Percentiles rank a stretch among this genome's conserved stretches.
Evolutionary conservation across 2,888 invertebrate genomes (phyloP).

Genomic region (Napeogenes sylphis): DNA sequence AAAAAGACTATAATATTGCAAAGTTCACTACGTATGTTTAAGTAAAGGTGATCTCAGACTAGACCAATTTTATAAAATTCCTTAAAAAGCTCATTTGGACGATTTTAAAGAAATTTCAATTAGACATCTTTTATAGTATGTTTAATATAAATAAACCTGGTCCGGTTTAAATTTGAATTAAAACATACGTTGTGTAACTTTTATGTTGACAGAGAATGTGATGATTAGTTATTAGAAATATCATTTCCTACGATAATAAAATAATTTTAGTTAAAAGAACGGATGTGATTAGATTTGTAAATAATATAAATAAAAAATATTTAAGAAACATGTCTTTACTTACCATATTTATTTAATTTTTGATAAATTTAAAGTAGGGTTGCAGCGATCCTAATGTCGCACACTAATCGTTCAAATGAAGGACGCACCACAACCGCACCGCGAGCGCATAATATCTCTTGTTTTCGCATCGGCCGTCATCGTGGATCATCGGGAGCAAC

Average conservation of each 20-base stretch:
- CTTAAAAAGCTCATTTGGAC: too few species aligned
- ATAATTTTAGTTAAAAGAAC: constrained; percentile 63
- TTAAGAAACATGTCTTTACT: constrained; percentile 34
- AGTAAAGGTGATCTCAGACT: constrained; percentile 29
- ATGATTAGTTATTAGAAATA: constrained; percentile 47
- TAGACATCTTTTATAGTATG: background rate
- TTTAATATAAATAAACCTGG: background rate
- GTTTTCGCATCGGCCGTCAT: too few species aligned
- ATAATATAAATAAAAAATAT: constrained; percentile 67
- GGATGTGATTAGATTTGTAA: constrained; percentile 77
- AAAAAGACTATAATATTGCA: background rate
- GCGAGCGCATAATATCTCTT: too few species aligned
- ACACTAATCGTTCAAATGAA: too few species aligned
- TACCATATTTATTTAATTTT: constrained; percentile 10
- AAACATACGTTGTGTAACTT: constrained; percentile 36
- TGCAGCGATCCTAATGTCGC: too few species aligned
- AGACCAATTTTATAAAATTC: background rate
- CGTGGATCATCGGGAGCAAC: too few species aligned
- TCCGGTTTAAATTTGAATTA: background rate
- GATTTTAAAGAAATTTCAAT: background rate
- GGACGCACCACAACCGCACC: too few species aligned
- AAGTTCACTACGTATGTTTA: constrained; percentile 21
- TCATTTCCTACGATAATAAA: constrained; percentile 49
- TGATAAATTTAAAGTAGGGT: background rate
- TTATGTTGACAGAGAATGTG: constrained; percentile 43